Conservation (phyloP, 2,113 vertebrate species). For the Paradisaea rubra region DNA sequence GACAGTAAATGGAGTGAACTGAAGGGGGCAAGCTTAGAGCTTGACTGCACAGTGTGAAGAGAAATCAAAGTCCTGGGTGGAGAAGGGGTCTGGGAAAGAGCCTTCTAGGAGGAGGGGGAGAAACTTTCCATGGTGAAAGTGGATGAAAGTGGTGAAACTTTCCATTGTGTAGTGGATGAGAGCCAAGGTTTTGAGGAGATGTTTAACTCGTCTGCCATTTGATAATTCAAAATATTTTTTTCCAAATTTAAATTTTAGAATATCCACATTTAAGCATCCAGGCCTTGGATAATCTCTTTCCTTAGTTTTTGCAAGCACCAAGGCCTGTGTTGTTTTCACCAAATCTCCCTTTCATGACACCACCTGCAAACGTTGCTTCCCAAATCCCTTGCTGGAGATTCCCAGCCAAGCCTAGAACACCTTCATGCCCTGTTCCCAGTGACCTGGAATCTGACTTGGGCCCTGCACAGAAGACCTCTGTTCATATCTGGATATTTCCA, state of each 20-base stretch:
- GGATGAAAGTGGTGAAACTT: too few relatives aligned
- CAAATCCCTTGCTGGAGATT: neutral
- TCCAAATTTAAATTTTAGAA: neutral
- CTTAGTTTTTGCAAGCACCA: neutral
- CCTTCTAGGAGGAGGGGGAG: neutral
- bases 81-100: neutral
- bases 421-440: neutral
- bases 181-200: neutral
- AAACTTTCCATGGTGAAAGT: neutral
- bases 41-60: neutral
- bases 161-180: neutral
- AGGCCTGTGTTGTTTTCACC: neutral
- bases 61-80: neutral
- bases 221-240: neutral
- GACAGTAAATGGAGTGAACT: slow-evolving; percentile 26
- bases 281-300: neutral
- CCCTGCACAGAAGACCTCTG: neutral
- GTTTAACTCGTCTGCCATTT: neutral
- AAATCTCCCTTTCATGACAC: neutral
- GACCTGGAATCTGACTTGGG: neutral
- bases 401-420: rapidly evolving
- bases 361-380: neutral
- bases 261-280: neutral
- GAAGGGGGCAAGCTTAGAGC: slow-evolving; percentile 37
- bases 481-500: neutral